Base-by-base conservation (phyloP, 2,888 invertebrate genomes). In the Cotesia congregata region DNA sequence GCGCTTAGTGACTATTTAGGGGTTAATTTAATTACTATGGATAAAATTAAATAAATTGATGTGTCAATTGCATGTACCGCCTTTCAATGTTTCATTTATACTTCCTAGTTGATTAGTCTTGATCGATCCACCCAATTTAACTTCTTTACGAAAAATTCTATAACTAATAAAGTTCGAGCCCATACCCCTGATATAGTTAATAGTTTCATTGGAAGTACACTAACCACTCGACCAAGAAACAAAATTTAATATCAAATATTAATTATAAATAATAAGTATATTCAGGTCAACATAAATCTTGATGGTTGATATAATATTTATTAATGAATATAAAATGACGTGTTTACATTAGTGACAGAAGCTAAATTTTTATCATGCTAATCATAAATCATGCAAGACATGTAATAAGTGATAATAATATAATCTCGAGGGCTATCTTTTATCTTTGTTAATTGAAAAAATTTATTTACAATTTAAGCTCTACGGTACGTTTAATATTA, bases 391-490 rank as follows among this genome's bases (percentile, higher is more conserved):
- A 50, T 50, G 12, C 4, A 50, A 50, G 50, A 50, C 50, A 12
- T 50, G 50, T 50, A 50, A 50, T 12, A 50, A 50, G 12, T 50
- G 50, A 50, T 1, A 50, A 7, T 0, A 12, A 50, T 50, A 12
- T 50, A 12, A 7, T 50, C 50, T 50, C 50, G 7, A 50, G 12
- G 12, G 50, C 12, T 12, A 50, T 3, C 12, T 50, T 30, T 50
- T 12, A 50, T 50, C 7, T 50, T 4, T 12, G 7, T 50, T 50
- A 50, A 50, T 50, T 4, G 6, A 70, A 60, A 60, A 70, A 70
- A 50, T 70, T 70, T 30, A 70, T 70, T 59, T 41, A 70, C n/a
- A 20, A 70, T 70, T 38, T 40, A n/a, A 9, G 12, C 39, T 70
- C 9, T 50, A 59, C 50, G 50, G 59, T 70, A 17, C 30, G 38